phyloP scores from a whole-genome alignment of 2,113 vertebrate species.

The Microtus ochrogaster region DNA sequence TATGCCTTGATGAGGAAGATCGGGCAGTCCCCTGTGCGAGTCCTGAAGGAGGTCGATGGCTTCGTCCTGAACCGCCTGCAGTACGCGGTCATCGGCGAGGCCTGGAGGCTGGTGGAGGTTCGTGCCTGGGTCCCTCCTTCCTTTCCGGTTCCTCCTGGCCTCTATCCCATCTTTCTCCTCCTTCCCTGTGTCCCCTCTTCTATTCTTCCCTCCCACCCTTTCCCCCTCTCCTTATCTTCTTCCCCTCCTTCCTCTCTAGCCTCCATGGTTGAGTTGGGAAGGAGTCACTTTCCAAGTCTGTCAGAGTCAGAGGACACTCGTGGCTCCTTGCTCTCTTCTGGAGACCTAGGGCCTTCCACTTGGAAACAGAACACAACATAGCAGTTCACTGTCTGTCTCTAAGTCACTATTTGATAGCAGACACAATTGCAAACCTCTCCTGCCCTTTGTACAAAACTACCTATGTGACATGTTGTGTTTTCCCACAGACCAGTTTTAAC shows the following conservation, averaged over 20 bases:
- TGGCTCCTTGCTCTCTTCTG: not conserved
- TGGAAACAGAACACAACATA: slow-evolving; percentile 53
- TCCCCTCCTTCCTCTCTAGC: rapidly evolving
- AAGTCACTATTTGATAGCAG: slow-evolving; percentile 50
- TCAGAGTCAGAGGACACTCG: not conserved
- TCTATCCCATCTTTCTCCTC: not conserved
- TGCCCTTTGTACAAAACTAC: slow-evolving; percentile 35
- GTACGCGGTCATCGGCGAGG: slow-evolving; percentile 95
- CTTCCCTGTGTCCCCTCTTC: not conserved
- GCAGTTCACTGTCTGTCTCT: slow-evolving; percentile 5
- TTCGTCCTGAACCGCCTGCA: slow-evolving; percentile 97
- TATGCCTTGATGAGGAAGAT: slow-evolving; percentile 92
- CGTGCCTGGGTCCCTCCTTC: slow-evolving; percentile 24
- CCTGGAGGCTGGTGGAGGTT: slow-evolving; percentile 97
- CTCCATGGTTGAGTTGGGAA: not conserved
- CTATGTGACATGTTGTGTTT: slow-evolving; percentile 65
- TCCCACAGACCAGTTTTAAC: slow-evolving; percentile 51
- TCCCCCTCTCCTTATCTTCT: not conserved
- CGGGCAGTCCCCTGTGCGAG: slow-evolving; percentile 92
- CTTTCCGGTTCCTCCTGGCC: no score
- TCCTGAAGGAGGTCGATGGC: slow-evolving; percentile 93
- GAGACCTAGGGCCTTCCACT: slow-evolving; percentile 8
- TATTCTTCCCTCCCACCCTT: rapidly evolving
- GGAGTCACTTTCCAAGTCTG: not conserved
- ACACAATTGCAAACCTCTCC: slow-evolving; percentile 64